Conservation (phyloP, 1,140 invertebrate genomes). For the Drosophila pachea region DNA sequence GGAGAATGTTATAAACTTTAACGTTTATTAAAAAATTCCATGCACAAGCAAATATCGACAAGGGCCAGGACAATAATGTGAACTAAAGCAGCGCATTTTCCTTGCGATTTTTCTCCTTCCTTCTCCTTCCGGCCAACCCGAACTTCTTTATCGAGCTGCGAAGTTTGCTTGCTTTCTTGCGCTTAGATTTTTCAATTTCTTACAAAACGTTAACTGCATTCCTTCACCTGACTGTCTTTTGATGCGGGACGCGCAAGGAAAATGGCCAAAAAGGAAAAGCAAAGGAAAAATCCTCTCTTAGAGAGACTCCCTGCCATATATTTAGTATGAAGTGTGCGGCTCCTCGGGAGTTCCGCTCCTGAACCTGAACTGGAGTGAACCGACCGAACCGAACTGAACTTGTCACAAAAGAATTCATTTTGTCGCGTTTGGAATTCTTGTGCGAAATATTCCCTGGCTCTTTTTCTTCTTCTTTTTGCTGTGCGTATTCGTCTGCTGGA, state of each 20-base stretch:
- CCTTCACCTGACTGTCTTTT: slow-evolving; percentile 73
- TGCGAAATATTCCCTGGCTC: slow-evolving; percentile 50
- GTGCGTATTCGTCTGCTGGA: slow-evolving; percentile 39
- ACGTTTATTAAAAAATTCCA: slow-evolving; percentile 77
- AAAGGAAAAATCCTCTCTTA: slow-evolving; percentile 6
- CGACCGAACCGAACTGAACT: slow-evolving; percentile 40
- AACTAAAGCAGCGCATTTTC: slow-evolving; percentile 69
- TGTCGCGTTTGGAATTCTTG: slow-evolving; percentile 67
- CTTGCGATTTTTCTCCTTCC: slow-evolving; percentile 51
- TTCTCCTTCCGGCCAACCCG: background rate
- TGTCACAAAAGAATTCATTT: slow-evolving; percentile 77
- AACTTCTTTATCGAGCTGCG: slow-evolving; percentile 3
- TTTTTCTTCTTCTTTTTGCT: background rate
- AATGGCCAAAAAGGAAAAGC: slow-evolving; percentile 16
- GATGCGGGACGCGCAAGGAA: slow-evolving; percentile 36
- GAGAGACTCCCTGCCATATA: too few species aligned
- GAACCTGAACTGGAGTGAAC: too few species aligned
- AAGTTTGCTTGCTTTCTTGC: slow-evolving; percentile 8
- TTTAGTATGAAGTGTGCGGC: slow-evolving; percentile 30
- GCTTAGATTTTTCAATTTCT: slow-evolving; percentile 75
- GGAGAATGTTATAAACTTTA: slow-evolving; percentile 76
- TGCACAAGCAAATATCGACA: slow-evolving; percentile 48
- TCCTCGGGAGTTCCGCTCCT: slow-evolving; percentile 10
- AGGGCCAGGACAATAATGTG: slow-evolving; percentile 61
- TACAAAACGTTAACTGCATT: slow-evolving; percentile 68